phyloP scores from a whole-genome alignment of 2,797 vertebrate species.

The Falco berigora region DNA sequence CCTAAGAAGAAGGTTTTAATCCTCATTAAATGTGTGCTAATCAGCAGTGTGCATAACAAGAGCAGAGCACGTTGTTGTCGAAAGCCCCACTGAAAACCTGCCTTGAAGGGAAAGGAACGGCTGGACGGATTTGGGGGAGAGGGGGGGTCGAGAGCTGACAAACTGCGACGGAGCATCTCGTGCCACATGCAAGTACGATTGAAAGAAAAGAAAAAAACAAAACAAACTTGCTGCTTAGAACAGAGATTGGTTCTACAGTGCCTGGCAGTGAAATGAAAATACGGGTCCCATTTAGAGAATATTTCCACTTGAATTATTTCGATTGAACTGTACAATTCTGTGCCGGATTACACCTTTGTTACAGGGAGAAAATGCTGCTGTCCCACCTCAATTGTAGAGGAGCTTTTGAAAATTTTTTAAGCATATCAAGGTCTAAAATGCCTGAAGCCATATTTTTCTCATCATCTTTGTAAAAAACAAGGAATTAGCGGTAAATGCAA shows the following conservation, averaged over 20 bases:
- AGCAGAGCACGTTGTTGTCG: not conserved
- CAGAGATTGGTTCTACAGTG: not conserved
- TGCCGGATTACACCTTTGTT: not conserved
- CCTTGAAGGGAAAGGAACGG: not conserved
- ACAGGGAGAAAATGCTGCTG: not conserved
- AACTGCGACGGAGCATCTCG: not conserved
- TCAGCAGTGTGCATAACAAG: not conserved
- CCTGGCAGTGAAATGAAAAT: not conserved
- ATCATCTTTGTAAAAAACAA: not conserved
- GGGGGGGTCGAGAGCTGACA: not conserved
- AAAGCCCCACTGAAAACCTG: not conserved
- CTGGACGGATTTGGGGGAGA: rapidly evolving
- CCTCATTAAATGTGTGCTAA: not conserved
- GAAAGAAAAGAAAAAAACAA: not conserved
- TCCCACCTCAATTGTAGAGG: not conserved
- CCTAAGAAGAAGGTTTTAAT: not conserved
- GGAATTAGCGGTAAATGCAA: not conserved
- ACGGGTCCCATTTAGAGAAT: not conserved
- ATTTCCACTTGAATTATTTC: not conserved
- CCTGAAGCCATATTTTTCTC: not conserved
- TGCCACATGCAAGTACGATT: not conserved
- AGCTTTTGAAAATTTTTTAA: not conserved
- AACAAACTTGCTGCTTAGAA: not conserved
- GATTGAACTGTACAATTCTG: not conserved
- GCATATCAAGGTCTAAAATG: not conserved